Evolutionary conservation across 1,140 invertebrate genomes (phyloP), one percentile per base, ranked within the genome.

Genomic region (Mactra quadrangularis): DNA sequence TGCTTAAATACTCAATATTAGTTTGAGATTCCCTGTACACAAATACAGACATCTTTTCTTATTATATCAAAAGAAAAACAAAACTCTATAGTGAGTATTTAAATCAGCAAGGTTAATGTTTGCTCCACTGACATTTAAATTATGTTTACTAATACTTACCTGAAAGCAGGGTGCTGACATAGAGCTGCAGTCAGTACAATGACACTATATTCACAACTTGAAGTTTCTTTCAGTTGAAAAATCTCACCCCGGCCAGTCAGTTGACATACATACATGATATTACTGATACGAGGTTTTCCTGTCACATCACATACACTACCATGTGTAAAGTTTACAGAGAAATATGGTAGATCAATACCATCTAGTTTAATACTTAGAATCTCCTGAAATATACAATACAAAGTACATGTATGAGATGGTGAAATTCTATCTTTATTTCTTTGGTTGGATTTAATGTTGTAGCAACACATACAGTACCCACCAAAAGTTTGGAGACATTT

Each of bases 241-340:
- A 99, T 95, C 88, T 99, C 97, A 87, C 98, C 97, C 87, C 91
- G 89, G 6, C 92, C 92, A 29, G 94, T 92, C 25, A 92, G 90
- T 25, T 93, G 90, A 84, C 93, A 94, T 25, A 94, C 88, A 81
- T 93, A 94, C 31, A 87, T 86, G 13, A 93, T 79, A 29, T 97
- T 97, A n/a, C 96, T 96, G 87, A 96, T 95, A 35, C 98, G 94
- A 13, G 97, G 96, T 87, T 96, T 95, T n/a, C 94, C 94, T 85
- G 96, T 99, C 35, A 99, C 93, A 88, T 99, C 98, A 93, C 98
- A 99, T n/a, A 95, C 84, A 0, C 97, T 98, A 2, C 98, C 95
- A 86, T 94, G 93, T 31, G 87, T 90, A 92, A 95, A 94, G 62
- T 92, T 92, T 0, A 94, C 88, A 74, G 92, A 90, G 83, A 92